Evolutionary conservation across 2,797 vertebrate genomes (phyloP).

Genomic region (Kryptopterus vitreolus): DNA sequence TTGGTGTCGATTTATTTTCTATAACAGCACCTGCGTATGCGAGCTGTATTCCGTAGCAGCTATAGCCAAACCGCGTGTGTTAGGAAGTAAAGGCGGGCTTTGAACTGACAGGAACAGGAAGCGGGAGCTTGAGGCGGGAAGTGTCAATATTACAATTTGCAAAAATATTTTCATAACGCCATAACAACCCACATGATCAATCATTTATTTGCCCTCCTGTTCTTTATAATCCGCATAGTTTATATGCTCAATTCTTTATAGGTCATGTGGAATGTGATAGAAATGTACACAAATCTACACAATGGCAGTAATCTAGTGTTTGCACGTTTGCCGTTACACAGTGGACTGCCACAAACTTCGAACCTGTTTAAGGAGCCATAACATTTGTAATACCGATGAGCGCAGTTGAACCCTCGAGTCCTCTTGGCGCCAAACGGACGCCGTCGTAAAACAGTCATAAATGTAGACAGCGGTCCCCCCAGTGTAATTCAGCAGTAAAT

Average conservation of each 20-base stretch:
- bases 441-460: constrained; percentile 35
- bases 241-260: constrained; percentile 36
- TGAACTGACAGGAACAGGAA: not conserved
- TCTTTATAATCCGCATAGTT: not conserved
- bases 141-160: not conserved
- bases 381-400: constrained; percentile 20
- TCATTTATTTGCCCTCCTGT: not conserved
- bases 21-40: not conserved
- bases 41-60: too few species aligned
- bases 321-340: too few species aligned
- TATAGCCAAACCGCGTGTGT: too few species aligned
- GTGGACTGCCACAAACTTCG: not conserved
- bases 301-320: not conserved
- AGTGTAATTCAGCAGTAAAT: constrained; percentile 26
- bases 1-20: not conserved
- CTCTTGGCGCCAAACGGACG: constrained; percentile 14
- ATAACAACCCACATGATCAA: not conserved
- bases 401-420: constrained; percentile 14
- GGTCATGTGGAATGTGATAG: constrained; percentile 42
- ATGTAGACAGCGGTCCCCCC: constrained; percentile 21
- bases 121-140: too few species aligned
- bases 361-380: constrained; percentile 21
- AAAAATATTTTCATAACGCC: too few species aligned
- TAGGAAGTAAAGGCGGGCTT: too few species aligned
- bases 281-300: not conserved